Percentiles rank a stretch among this genome's conserved stretches.
phyloP scores from a whole-genome alignment of 2,797 vertebrate genomes.

The Melanotaenia trifasciata region DNA sequence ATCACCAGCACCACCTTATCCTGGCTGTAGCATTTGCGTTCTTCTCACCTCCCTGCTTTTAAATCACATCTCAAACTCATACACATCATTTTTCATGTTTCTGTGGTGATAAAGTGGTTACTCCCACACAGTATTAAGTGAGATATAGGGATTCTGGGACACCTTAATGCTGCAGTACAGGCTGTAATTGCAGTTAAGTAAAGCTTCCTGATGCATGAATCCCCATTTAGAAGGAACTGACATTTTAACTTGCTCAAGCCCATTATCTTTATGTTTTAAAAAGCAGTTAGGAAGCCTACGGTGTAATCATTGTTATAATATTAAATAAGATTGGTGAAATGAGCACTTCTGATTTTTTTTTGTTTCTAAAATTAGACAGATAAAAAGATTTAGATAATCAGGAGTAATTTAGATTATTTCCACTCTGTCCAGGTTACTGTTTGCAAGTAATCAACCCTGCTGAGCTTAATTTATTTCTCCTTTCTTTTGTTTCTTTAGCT shows the following conservation, averaged over 20 bases:
- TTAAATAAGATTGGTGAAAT: constrained; percentile 18
- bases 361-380: background rate
- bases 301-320: constrained; percentile 16
- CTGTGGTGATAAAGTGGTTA: constrained; percentile 35
- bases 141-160: constrained; percentile 49
- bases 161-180: constrained; percentile 43
- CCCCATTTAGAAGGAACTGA: constrained; percentile 34
- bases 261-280: constrained; percentile 7
- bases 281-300: constrained; percentile 5
- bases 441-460: background rate
- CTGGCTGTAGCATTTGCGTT: constrained; percentile 44
- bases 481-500: background rate
- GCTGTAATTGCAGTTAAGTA: constrained; percentile 53
- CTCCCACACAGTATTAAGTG: constrained; percentile 59
- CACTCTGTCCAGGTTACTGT: background rate
- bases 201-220: constrained; percentile 39
- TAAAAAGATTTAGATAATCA: background rate
- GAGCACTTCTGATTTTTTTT: background rate
- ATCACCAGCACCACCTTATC: constrained; percentile 22
- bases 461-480: background rate
- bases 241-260: constrained; percentile 48
- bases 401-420: constrained; percentile 2
- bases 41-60: constrained; percentile 49
- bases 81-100: constrained; percentile 37
- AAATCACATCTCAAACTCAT: constrained; percentile 37